Evolutionary conservation across 2,888 invertebrate genomes (phyloP), one percentile per base, ranked within the genome.

Genomic region (Nymphalis c-album): DNA sequence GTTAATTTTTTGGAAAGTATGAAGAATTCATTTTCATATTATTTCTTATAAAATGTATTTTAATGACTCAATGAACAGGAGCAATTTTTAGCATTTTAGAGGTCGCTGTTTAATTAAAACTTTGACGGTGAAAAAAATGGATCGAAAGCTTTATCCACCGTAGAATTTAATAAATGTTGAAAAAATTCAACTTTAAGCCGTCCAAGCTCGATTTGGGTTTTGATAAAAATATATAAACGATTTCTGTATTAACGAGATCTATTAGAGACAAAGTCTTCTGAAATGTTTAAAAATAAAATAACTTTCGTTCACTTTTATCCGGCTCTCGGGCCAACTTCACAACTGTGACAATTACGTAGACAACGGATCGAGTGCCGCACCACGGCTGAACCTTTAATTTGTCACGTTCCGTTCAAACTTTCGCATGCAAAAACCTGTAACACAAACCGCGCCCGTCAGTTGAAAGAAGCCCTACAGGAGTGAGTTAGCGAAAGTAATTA

Each of bases 401-500:
- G 74, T 76, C 76, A 75, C 75, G 76, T 76, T 71, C 68, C 70
- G 70, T 70, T 61, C 71, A 70, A 77, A 76, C 70, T 78, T 76
- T 77, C 72, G 73, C 75, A 75, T 77, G 78, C 78, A 80, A 80
- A 87, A 85, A 84, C 79, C 78, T 74, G 85, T 83, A 86, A 86
- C 82, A 83, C 84, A 86, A 84, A 86, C 84, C 83, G 78, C 77
- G 72, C 72, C 75, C 80, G 85, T 83, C 84, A 84, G 84, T 81
- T 83, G 84, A 85, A 82, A 82, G 88, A 88, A 88, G 85, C 88
- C 89, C 79, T 85, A 85, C 81, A 80, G 78, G 78, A 80, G 81
- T 83, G 84, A 83, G 84, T 86, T 84, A 80, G 85, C 82, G 81
- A 85, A 86, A 87, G 87, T 90, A 88, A 90, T 90, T 89, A 88